Conservation (phyloP, 2,888 invertebrate species). For the Spatulosminthurus flaviceps region DNA sequence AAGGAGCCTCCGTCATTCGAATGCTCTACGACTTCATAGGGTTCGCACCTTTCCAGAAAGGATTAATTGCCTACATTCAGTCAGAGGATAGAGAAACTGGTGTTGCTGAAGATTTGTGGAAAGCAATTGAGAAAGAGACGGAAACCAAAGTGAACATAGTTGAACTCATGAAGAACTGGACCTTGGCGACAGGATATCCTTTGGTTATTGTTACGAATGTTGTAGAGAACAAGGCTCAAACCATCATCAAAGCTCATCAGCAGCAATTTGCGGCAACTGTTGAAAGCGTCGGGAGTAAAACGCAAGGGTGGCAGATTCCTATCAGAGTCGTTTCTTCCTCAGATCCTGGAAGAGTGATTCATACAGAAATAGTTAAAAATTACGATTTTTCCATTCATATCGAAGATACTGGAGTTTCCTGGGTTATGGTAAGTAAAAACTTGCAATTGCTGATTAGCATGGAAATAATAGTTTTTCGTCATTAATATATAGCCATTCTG, state of each 20-base stretch:
- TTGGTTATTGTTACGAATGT: background rate
- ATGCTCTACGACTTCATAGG: constrained; percentile 16
- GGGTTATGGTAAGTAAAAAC: background rate
- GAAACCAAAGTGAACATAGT: background rate
- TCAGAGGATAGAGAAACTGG: background rate
- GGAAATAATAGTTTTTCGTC: too few relatives aligned
- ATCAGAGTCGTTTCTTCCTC: background rate
- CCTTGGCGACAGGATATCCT: background rate
- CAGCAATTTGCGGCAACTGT: background rate
- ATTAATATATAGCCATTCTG: too few relatives aligned
- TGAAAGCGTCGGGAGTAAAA: background rate
- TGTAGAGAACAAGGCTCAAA: background rate
- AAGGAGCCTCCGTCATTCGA: constrained; percentile 1
- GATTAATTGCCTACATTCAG: background rate
- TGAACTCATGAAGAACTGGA: constrained; percentile 16
- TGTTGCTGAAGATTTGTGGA: background rate
- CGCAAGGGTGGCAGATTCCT: constrained; percentile 11
- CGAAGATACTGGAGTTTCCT: background rate
- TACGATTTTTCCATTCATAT: background rate
- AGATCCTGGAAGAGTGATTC: background rate
- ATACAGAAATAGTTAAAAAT: background rate
- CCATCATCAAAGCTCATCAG: background rate
- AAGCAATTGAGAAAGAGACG: background rate
- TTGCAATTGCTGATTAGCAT: too few relatives aligned
- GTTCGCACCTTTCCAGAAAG: background rate